phyloP scores from a whole-genome alignment of 2,888 invertebrate genomes.

The Diaphora mendica region DNA sequence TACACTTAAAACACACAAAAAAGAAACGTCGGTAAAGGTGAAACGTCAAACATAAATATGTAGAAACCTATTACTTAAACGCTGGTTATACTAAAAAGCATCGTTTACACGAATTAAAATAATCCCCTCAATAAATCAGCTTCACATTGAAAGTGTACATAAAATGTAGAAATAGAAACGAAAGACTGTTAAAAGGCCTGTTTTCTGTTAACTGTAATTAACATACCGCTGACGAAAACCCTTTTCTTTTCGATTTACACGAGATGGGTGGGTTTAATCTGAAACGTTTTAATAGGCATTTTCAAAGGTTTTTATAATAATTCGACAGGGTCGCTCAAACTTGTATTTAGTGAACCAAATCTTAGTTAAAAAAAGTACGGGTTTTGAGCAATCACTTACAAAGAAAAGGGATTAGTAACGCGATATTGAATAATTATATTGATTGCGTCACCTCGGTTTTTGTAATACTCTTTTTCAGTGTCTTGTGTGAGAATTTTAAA shows the following conservation, averaged over 20 bases:
- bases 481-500: neutral
- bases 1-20: slow-evolving; percentile 23
- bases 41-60: slow-evolving; percentile 27
- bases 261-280: slow-evolving; percentile 58
- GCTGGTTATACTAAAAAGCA: slow-evolving; percentile 27
- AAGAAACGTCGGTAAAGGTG: slow-evolving; percentile 30
- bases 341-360: slow-evolving; percentile 25
- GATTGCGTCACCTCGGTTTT: neutral
- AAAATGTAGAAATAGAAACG: slow-evolving; percentile 57
- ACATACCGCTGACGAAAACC: slow-evolving; percentile 66
- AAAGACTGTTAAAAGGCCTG: slow-evolving; percentile 68
- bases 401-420: neutral
- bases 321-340: slow-evolving; percentile 28
- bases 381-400: neutral
- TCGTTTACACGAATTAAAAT: slow-evolving; percentile 50
- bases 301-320: slow-evolving; percentile 43
- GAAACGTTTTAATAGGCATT: slow-evolving; percentile 55
- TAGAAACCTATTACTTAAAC: slow-evolving; percentile 33
- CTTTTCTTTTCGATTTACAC: slow-evolving; percentile 69
- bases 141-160: slow-evolving; percentile 53
- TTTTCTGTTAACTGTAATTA: slow-evolving; percentile 70
- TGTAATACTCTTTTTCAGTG: neutral
- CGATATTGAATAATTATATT: neutral
- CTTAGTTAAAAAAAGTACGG: slow-evolving; percentile 2
- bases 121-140: slow-evolving; percentile 56